A percentile compares a stretch with the other conserved stretches of the same genome.
Evolutionary conservation across 2,113 vertebrate species (phyloP).

Genomic region (Anguilla japonica): DNA sequence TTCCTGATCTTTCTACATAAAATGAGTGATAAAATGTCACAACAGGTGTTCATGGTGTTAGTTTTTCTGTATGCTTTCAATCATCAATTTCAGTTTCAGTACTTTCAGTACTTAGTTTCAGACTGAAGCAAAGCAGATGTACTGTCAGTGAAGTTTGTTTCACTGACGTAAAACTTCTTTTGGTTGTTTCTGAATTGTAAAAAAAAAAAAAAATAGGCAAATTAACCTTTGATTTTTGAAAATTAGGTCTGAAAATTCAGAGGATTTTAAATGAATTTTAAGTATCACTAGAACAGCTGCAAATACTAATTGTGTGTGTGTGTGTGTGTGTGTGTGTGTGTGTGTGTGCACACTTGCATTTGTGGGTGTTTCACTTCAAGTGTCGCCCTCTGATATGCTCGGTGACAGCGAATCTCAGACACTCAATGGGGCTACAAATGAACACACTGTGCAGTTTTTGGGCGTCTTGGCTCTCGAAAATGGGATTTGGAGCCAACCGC

Average conservation of each 20-base stretch:
- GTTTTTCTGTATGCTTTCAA: no score
- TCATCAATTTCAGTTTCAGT: no score
- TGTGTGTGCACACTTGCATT: constrained; percentile 16
- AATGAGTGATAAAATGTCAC: neutral
- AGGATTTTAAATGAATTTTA: neutral
- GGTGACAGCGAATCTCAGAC: constrained; percentile 44
- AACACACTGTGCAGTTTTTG: constrained; percentile 31
- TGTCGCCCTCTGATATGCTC: constrained; percentile 33
- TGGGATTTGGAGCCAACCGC: constrained; percentile 49
- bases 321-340: constrained; percentile 8
- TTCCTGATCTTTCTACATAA: neutral
- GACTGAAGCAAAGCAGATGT: neutral
- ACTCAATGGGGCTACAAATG: constrained; percentile 31
- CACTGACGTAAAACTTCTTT: no score
- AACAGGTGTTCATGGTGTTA: neutral
- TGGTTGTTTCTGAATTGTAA: no score
- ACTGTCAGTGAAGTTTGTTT: neutral
- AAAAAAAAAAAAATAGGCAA: neutral
- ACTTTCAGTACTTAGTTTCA: no score
- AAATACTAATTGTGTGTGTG: neutral
- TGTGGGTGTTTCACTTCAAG: constrained; percentile 35
- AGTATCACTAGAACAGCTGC: neutral
- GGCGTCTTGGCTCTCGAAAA: constrained; percentile 50
- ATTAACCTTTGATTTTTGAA: neutral
- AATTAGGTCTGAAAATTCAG: neutral